phyloP scores from a whole-genome alignment of 1,140 invertebrate species.

The Drosophila parvula region DNA sequence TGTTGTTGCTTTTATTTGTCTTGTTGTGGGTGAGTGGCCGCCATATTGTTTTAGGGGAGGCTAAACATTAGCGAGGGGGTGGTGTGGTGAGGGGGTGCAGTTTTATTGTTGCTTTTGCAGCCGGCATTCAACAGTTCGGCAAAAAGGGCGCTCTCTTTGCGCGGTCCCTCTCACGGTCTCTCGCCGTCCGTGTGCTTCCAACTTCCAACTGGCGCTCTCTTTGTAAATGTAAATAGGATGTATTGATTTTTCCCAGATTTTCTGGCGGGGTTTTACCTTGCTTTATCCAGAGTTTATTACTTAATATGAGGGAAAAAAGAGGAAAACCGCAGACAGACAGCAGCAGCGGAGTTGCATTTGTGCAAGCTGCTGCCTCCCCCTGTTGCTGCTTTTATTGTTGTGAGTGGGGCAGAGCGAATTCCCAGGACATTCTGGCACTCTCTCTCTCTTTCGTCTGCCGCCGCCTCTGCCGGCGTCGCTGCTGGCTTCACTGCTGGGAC shows the following conservation, averaged over 20 bases:
- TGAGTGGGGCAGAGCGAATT: slow-evolving; percentile 16
- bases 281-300: slow-evolving; percentile 31
- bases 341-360: slow-evolving; percentile 50
- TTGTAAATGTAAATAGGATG: slow-evolving; percentile 63
- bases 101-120: slow-evolving; percentile 41
- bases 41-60: slow-evolving; percentile 79
- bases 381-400: slow-evolving; percentile 11
- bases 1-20: slow-evolving; percentile 39
- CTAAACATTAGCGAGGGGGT: slow-evolving; percentile 25
- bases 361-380: slow-evolving; percentile 11
- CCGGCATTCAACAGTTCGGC: slow-evolving; percentile 83
- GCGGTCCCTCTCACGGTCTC: neutral
- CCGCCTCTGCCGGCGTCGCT: slow-evolving; percentile 13
- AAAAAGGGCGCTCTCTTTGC: slow-evolving; percentile 33
- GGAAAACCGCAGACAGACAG: slow-evolving; percentile 13
- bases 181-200: neutral
- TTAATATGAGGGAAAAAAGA: slow-evolving; percentile 17
- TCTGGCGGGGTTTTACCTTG: slow-evolving; percentile 32
- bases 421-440: slow-evolving; percentile 34
- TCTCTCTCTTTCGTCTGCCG: slow-evolving; percentile 4
- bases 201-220: slow-evolving; percentile 7
- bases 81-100: slow-evolving; percentile 15
- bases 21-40: slow-evolving; percentile 47
- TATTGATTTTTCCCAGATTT: slow-evolving; percentile 74
- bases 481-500: slow-evolving; percentile 28